phyloP scores from a whole-genome alignment of 2,888 invertebrate species.

The Orchestes rusci region DNA sequence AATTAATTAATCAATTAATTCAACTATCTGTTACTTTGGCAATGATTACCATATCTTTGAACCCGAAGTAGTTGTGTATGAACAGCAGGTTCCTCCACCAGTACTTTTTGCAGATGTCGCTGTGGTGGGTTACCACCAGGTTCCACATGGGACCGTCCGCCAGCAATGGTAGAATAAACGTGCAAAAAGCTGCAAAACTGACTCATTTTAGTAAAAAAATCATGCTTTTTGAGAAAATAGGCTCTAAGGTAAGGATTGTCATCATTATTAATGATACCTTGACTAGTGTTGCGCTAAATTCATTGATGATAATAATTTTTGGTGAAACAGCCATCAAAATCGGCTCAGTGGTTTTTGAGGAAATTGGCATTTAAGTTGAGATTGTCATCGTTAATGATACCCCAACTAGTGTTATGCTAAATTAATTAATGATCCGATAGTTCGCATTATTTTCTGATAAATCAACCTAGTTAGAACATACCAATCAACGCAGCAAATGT shows the following conservation, averaged over 20 bases:
- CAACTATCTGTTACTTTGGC: neutral
- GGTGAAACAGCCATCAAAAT: no score
- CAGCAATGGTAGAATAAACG: slow-evolving; percentile 55
- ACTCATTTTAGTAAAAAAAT: neutral
- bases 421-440: no score
- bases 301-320: no score
- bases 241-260: no score
- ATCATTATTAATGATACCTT: no score
- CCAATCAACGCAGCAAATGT: slow-evolving; percentile 54
- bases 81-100: slow-evolving; percentile 68
- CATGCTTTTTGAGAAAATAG: neutral
- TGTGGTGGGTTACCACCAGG: slow-evolving; percentile 58
- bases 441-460: no score
- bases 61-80: slow-evolving; percentile 66
- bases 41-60: slow-evolving; percentile 57
- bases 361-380: no score
- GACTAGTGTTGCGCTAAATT: no score
- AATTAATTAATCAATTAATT: slow-evolving; percentile 29
- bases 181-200: slow-evolving; percentile 49
- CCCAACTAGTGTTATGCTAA: no score
- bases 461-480: neutral
- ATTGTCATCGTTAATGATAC: neutral
- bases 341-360: no score
- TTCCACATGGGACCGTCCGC: slow-evolving; percentile 65
- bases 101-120: slow-evolving; percentile 58